phyloP scores from a whole-genome alignment of 2,113 vertebrate species.

The Toxotes jaculatrix region DNA sequence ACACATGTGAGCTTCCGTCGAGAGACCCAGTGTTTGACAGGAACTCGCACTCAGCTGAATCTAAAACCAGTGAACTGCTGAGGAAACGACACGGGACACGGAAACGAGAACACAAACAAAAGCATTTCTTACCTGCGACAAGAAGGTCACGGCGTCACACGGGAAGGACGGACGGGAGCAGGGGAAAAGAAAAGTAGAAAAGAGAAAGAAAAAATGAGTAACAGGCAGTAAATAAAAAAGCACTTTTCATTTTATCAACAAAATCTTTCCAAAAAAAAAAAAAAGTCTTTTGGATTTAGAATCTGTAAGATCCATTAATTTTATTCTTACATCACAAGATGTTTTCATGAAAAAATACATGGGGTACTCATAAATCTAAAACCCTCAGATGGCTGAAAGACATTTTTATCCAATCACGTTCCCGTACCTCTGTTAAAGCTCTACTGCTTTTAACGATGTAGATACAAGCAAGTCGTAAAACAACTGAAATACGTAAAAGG shows the following conservation, averaged over 20 bases:
- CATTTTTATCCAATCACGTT: constrained; percentile 39
- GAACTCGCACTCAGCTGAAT: constrained; percentile 58
- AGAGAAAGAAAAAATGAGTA: constrained; percentile 24
- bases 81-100: constrained; percentile 24
- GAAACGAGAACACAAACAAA: constrained; percentile 29
- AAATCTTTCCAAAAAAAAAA: not conserved
- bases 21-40: constrained; percentile 56
- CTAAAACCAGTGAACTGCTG: not conserved
- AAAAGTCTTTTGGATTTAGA: not conserved
- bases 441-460: constrained; percentile 30
- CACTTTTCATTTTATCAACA: not conserved
- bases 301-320: constrained; percentile 20
- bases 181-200: constrained; percentile 5
- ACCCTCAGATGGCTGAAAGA: constrained; percentile 8
- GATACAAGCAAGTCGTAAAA: constrained; percentile 56
- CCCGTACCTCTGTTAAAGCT: constrained; percentile 23
- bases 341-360: not conserved
- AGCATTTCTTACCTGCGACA: constrained; percentile 63
- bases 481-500: constrained; percentile 46
- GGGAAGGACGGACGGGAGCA: constrained; percentile 11
- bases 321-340: not conserved
- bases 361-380: not conserved
- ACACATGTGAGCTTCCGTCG: constrained; percentile 60
- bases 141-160: constrained; percentile 36
- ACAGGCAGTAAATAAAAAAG: not conserved